Base-by-base conservation (phyloP, 2,797 vertebrate genomes). In the Coregonus sp. region DNA sequence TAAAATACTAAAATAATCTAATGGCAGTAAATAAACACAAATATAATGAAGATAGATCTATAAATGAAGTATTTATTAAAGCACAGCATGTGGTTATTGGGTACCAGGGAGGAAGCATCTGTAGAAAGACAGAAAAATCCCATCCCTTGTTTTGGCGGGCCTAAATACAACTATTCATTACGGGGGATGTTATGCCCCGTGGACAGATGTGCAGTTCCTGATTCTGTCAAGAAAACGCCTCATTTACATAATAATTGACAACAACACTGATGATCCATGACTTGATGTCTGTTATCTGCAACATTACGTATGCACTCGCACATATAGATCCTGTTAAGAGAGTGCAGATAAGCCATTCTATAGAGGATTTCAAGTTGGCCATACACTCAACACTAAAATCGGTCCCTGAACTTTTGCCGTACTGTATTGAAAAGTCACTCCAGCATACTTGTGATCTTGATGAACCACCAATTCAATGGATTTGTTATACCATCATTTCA, bases 211-310 rank as follows among this genome's bases (percentile, higher is more conserved):
- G 7, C 40, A 9, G 70, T 31, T 67, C 54, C 70, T 54, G 25
- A 52, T 52, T 52, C 70, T 52, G 59, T 74, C 63, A 47, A 74
- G 31, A 75, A 75, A 76, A 81, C 65, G 56, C n/a, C n/a, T 65
- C 50, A 75, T 84, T 79, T 78, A 81, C 82, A 84, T 81, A 78
- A 86, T 78, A 51, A 75, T n/a, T 68, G 59, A 80, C 78, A 75
- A 76, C 75, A 74, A 52, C 63, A 73, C 72, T 66, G 74, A 80
- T 80, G 79, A 84, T 76, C 76, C 80, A 70, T 80, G 76, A 77
- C 78, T 73, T 73, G 76, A 73, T 72, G 70, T 76, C 75, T 80
- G 75, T 74, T 80, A 71, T 78, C 75, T 15, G 15, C 29, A 83
- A 77, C 72, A 65, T 35, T 14, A 9, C 4, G 29, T 4, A 25